These are phyloP conservation scores for Peromyscus maniculatus DNA, from an alignment of 2,113 vertebrate species.

Conservation along the genomic window DNA sequence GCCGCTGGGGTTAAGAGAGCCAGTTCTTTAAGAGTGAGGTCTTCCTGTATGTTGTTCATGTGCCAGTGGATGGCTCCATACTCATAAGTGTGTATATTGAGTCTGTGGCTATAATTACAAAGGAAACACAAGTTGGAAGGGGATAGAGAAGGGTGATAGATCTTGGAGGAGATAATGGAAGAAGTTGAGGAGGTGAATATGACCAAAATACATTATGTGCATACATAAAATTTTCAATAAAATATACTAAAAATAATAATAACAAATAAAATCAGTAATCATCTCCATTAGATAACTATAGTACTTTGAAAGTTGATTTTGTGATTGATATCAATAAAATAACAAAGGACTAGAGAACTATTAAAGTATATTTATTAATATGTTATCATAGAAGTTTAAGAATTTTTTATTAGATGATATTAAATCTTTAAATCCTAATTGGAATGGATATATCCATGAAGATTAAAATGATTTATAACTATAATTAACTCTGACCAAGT, in stretches of 20 bases:
- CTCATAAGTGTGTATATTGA: not conserved
- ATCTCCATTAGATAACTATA: not conserved
- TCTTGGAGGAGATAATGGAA: not conserved
- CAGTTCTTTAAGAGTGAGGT: not conserved
- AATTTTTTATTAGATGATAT: not conserved
- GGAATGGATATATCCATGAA: not conserved
- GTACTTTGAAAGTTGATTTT: not conserved
- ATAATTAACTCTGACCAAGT: constrained; percentile 19
- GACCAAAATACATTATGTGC: not conserved
- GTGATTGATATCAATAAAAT: not conserved
- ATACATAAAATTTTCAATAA: not conserved
- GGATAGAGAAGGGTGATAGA: too few relatives aligned
- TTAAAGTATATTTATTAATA: not conserved
- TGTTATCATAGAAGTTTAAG: not conserved
- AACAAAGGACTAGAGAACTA: not conserved
- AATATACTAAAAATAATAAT: not conserved
- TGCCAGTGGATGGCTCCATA: not conserved
- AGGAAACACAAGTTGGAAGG: not conserved
- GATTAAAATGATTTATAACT: not conserved
- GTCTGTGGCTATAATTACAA: not conserved
- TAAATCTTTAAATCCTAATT: not conserved
- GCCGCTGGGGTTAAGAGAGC: not conserved
- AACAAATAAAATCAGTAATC: not conserved
- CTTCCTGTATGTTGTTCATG: not conserved
- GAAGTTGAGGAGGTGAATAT: not conserved